phyloP scores from a whole-genome alignment of 2,888 invertebrate species.

The Synergus umbraculus region DNA sequence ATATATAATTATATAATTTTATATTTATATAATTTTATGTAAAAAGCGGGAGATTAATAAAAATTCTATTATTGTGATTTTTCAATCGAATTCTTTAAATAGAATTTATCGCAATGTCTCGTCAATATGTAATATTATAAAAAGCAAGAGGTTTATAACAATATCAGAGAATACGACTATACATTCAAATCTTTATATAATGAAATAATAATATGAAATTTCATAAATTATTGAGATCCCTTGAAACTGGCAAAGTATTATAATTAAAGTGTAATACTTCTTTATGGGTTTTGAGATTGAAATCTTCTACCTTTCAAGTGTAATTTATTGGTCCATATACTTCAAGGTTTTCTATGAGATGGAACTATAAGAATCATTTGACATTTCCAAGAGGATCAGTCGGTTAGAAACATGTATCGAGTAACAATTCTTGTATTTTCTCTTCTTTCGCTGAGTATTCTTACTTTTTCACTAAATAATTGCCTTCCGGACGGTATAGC shows the following conservation, averaged over 20 bases:
- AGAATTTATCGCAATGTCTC: too few relatives aligned
- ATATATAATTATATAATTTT: too few relatives aligned
- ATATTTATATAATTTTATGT: too few relatives aligned
- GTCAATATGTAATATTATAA: too few relatives aligned
- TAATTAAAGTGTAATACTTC: background rate
- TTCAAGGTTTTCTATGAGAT: slow-evolving; percentile 13
- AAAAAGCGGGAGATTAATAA: too few relatives aligned
- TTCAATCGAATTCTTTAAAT: too few relatives aligned
- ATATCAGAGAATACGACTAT: too few relatives aligned
- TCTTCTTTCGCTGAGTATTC: background rate
- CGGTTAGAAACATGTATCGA: slow-evolving; percentile 19
- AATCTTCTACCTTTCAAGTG: slow-evolving; percentile 9
- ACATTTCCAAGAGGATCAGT: slow-evolving; percentile 18
- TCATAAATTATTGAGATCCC: background rate
- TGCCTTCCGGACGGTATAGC: slow-evolving; percentile 22
- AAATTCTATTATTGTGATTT: too few relatives aligned
- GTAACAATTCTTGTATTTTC: background rate
- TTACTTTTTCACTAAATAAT: slow-evolving; percentile 15
- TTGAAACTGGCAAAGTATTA: background rate
- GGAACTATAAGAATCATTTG: slow-evolving; percentile 27
- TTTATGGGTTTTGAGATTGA: slow-evolving; percentile 1
- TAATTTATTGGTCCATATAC: slow-evolving; percentile 14
- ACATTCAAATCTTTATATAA: background rate
- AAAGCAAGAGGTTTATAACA: too few relatives aligned
- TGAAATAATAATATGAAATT: background rate